These are phyloP conservation scores for Peromyscus attwateri DNA, from an alignment of 2,797 vertebrate species.

Conservation along the genomic window DNA sequence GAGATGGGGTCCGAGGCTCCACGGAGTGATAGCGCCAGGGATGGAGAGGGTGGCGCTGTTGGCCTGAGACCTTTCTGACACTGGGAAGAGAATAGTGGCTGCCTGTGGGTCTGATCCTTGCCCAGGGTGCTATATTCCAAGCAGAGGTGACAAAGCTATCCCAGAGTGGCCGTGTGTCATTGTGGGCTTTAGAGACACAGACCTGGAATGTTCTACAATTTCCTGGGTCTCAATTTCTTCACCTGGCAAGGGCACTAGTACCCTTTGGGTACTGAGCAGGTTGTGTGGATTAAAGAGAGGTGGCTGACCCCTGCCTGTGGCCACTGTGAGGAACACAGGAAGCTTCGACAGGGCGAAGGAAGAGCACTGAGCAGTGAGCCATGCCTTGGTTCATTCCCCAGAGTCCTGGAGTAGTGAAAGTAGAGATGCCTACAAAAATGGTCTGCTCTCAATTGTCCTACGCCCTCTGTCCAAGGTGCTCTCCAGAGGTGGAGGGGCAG, in stretches of 20 bases:
- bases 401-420: background rate
- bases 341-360: background rate
- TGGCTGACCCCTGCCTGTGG: rapidly evolving
- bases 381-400: background rate
- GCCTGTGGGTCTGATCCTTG: background rate
- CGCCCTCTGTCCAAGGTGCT: background rate
- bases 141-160: background rate
- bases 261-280: background rate
- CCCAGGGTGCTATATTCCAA: background rate
- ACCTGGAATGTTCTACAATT: background rate
- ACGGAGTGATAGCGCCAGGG: background rate
- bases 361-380: background rate
- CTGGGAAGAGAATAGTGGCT: background rate
- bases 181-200: background rate
- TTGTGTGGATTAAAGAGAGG: background rate
- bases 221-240: background rate
- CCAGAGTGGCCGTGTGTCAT: rapidly evolving
- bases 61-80: background rate
- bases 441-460: background rate
- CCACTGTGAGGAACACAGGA: background rate
- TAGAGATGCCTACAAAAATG: background rate
- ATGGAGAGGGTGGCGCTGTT: background rate
- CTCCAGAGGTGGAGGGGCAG: background rate
- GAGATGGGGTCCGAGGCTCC: background rate
- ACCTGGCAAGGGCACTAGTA: background rate